These are phyloP conservation scores for Dicrostonyx torquatus DNA, from an alignment of 2,797 vertebrate species.

Conservation along the genomic window DNA sequence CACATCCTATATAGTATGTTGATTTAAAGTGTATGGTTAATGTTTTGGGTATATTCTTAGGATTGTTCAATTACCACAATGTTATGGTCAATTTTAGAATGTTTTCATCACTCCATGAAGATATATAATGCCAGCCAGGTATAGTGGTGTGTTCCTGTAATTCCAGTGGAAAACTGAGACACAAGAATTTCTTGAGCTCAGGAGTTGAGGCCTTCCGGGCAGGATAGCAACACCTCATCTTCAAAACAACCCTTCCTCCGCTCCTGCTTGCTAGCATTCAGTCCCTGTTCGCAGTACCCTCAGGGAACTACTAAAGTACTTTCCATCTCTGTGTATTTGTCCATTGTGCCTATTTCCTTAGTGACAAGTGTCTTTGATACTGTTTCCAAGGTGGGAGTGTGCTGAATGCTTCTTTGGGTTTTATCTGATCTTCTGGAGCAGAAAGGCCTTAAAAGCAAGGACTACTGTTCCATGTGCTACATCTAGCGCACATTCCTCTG, in stretches of 20 bases:
- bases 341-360: conserved; percentile 26
- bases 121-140: neutral
- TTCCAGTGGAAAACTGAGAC: neutral
- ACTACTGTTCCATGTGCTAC: neutral
- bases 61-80: neutral
- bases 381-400: conserved; percentile 32
- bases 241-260: neutral
- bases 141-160: neutral
- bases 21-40: conserved; percentile 29
- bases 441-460: neutral
- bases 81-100: conserved; percentile 26
- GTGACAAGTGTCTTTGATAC: conserved; percentile 40
- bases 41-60: conserved; percentile 41
- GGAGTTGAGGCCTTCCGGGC: neutral
- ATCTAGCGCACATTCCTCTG: conserved; percentile 20
- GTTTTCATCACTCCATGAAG: conserved; percentile 37
- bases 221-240: neutral
- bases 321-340: conserved; percentile 21
- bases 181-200: neutral
- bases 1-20: neutral
- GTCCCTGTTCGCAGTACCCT: neutral
- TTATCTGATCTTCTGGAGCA: neutral
- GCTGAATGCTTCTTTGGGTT: conserved; percentile 8
- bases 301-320: neutral
- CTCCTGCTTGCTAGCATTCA: neutral